phyloP scores from a whole-genome alignment of 2,797 vertebrate species.

The Thunnus albacares region DNA sequence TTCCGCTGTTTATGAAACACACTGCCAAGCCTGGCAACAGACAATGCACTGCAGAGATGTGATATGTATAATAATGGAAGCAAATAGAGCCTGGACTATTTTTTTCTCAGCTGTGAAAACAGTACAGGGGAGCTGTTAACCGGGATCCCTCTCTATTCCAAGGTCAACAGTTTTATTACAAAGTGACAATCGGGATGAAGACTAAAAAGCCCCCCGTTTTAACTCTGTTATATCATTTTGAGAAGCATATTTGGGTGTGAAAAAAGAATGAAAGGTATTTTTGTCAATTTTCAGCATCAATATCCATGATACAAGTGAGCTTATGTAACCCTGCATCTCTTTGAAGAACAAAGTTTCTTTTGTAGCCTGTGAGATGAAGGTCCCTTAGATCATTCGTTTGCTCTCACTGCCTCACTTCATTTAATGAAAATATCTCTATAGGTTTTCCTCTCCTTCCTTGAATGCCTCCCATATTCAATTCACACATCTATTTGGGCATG shows the following conservation, averaged over 20 bases:
- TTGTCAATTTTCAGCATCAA: not conserved
- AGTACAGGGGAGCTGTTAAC: conserved; percentile 50
- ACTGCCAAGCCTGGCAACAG: conserved; percentile 68
- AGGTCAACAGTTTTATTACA: conserved; percentile 55
- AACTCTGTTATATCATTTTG: not conserved
- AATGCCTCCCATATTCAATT: conserved; percentile 43
- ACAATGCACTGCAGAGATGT: conserved; percentile 73
- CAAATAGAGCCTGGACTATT: conserved; percentile 58
- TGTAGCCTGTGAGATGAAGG: conserved; percentile 41
- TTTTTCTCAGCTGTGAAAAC: conserved; percentile 56
- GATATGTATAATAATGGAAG: conserved; percentile 78
- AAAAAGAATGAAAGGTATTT: not conserved
- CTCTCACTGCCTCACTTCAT: conserved; percentile 56
- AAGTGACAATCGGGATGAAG: conserved; percentile 16
- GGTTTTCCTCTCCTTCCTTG: conserved; percentile 40
- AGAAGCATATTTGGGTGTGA: conserved; percentile 6
- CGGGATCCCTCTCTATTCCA: conserved; percentile 46
- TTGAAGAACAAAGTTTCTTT: conserved; percentile 43
- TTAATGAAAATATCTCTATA: conserved; percentile 63
- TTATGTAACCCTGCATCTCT: conserved; percentile 31
- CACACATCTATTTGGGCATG: conserved; percentile 58
- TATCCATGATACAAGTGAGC: conserved; percentile 14
- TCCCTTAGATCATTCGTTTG: conserved; percentile 38
- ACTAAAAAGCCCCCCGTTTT: conserved; percentile 14
- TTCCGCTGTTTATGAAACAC: conserved; percentile 46